These are phyloP conservation scores for Idris sp. DNA, from an alignment of 1,140 invertebrate genomes.

Conservation along the genomic window DNA sequence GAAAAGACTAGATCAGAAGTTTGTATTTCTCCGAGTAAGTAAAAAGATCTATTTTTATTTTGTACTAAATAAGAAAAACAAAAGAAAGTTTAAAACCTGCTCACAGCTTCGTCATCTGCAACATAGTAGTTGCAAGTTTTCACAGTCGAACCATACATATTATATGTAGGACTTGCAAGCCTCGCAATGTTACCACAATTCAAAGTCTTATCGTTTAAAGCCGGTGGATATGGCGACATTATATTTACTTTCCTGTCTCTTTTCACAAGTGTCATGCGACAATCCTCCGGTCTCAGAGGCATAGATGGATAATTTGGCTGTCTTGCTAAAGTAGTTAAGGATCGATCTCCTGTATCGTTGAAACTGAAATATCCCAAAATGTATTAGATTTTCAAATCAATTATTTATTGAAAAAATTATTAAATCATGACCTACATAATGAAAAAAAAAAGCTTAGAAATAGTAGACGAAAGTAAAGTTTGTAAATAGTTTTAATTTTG, in stretches of 20 bases:
- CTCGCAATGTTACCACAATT: conserved; percentile 59
- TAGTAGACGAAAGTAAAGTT: no score
- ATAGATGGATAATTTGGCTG: conserved; percentile 76
- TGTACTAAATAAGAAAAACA: no score
- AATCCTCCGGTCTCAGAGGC: conserved; percentile 74
- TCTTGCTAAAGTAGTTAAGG: conserved; percentile 74
- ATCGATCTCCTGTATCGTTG: conserved; percentile 75
- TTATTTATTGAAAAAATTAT: conserved; percentile 6
- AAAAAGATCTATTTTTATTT: no score
- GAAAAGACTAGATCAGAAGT: no score
- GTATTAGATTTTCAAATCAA: conserved; percentile 2
- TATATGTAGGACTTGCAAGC: conserved; percentile 73
- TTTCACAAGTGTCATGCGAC: conserved; percentile 70
- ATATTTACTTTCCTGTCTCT: conserved; percentile 67
- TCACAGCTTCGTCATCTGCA: conserved; percentile 75
- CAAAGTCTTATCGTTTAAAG: conserved; percentile 69
- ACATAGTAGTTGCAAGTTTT: conserved; percentile 74
- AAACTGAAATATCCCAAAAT: conserved; percentile 66
- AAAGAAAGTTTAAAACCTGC: conserved; percentile 70
- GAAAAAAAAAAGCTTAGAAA: no score
- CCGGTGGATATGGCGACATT: conserved; percentile 68
- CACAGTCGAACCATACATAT: conserved; percentile 72
- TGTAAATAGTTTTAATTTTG: no score
- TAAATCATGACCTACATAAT: no score
- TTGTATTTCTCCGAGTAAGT: no score